Evolutionary conservation across 1,140 invertebrate genomes (phyloP).

Genomic region (Pogonognathellus flavescens): DNA sequence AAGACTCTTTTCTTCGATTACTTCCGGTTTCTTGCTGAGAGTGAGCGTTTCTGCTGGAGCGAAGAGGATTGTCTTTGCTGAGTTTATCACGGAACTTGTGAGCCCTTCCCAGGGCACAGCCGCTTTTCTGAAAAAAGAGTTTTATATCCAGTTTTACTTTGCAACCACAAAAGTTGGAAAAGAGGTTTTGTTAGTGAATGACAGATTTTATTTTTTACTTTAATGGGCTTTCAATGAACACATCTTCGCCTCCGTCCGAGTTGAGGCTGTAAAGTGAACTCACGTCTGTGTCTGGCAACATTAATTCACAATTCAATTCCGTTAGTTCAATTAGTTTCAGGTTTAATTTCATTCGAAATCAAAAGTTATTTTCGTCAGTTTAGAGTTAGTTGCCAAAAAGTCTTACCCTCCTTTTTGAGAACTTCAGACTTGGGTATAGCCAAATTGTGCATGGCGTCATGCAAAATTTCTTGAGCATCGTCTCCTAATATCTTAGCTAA

Average conservation of each 20-base stretch:
- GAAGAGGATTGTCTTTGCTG: slow-evolving; percentile 64
- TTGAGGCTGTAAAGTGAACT: slow-evolving; percentile 75
- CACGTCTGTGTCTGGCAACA: slow-evolving; percentile 73
- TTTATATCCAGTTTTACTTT: too few species aligned
- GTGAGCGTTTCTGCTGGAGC: slow-evolving; percentile 54
- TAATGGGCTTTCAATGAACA: slow-evolving; percentile 69
- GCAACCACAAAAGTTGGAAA: neutral
- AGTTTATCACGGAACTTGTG: slow-evolving; percentile 56
- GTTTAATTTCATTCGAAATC: neutral
- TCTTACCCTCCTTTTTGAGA: slow-evolving; percentile 73
- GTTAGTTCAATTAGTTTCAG: neutral
- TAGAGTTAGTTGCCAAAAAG: neutral
- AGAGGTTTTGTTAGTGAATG: neutral
- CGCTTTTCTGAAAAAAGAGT: slow-evolving; percentile 9
- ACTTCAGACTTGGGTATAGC: slow-evolving; percentile 69
- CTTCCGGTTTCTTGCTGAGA: slow-evolving; percentile 55
- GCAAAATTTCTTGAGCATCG: slow-evolving; percentile 71
- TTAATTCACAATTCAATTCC: neutral
- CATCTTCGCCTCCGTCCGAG: slow-evolving; percentile 74
- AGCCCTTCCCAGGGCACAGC: slow-evolving; percentile 57
- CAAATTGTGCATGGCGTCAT: slow-evolving; percentile 67
- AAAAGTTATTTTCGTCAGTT: neutral
- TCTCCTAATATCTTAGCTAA: slow-evolving; percentile 74
- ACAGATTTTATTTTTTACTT: slow-evolving; percentile 51
- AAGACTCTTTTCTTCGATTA: slow-evolving; percentile 62